Percentiles rank a stretch among this genome's conserved stretches.
These are phyloP conservation scores for Cantharis flavilabris DNA, from an alignment of 2,888 invertebrate species.

Conservation along the genomic window DNA sequence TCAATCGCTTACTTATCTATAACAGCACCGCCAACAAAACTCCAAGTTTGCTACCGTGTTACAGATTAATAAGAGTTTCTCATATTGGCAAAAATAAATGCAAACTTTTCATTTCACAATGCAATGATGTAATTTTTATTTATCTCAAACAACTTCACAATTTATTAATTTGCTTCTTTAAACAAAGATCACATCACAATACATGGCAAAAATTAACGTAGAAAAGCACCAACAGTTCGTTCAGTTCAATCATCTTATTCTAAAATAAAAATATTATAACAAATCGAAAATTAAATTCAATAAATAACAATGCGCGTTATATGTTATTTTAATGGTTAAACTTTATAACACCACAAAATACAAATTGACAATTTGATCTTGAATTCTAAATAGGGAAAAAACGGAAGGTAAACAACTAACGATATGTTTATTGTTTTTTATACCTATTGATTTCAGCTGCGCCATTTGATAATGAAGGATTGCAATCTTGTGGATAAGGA, in stretches of 20 bases:
- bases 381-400: background rate
- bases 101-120: background rate
- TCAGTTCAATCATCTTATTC: background rate
- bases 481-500: conserved; percentile 47
- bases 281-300: background rate
- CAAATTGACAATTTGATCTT: background rate
- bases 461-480: conserved; percentile 36
- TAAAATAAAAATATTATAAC: background rate
- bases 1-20: background rate
- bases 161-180: background rate
- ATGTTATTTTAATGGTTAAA: background rate
- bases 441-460: conserved; percentile 10
- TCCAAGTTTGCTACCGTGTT: background rate
- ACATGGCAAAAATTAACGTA: background rate
- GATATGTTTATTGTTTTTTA: conserved; percentile 29
- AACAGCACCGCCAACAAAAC: background rate
- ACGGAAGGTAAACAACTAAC: conserved; percentile 1
- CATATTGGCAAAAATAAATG: background rate
- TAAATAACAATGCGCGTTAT: background rate
- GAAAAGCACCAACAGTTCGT: conserved; percentile 1
- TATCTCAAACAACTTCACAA: background rate
- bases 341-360: background rate
- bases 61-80: background rate
- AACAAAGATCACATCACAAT: background rate
- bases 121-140: background rate